Percentiles rank a stretch among this genome's conserved stretches.
Evolutionary conservation across 1,140 invertebrate species (phyloP).

Genomic region (Protaetia brevitarsis): DNA sequence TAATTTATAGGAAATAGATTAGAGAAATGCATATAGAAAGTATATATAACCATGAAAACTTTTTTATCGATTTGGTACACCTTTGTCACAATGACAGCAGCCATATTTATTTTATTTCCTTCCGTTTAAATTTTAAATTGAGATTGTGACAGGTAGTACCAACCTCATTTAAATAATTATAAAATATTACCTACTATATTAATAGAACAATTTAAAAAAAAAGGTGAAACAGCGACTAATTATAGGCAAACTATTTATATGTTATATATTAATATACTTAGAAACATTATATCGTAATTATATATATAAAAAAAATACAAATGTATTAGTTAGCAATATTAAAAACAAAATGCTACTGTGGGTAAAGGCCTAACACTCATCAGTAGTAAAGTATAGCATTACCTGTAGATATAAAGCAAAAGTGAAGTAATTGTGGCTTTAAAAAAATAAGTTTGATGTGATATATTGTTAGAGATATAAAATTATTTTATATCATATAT

Average conservation of each 20-base stretch:
- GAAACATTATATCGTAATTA: background rate
- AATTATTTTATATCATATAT: too few relatives aligned
- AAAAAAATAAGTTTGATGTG: slow-evolving; percentile 2
- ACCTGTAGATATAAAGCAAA: too few relatives aligned
- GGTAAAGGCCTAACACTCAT: background rate
- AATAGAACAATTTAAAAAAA: background rate
- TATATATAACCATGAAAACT: background rate
- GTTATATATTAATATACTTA: background rate
- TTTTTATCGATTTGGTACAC: background rate
- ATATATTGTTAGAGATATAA: background rate
- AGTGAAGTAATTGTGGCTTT: background rate
- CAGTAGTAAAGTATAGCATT: background rate
- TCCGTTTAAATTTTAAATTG: background rate
- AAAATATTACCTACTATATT: background rate
- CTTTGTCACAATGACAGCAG: background rate
- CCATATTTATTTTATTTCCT: background rate
- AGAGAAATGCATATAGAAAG: background rate
- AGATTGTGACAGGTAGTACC: background rate
- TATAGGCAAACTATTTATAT: background rate
- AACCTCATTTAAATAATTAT: background rate
- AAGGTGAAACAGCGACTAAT: background rate
- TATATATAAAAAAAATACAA: background rate
- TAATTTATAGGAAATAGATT: too few relatives aligned
- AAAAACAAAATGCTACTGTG: background rate
- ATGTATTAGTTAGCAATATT: slow-evolving; percentile 24